Conservation (phyloP, 2,888 invertebrate species). For the Cosmia trapezina region DNA sequence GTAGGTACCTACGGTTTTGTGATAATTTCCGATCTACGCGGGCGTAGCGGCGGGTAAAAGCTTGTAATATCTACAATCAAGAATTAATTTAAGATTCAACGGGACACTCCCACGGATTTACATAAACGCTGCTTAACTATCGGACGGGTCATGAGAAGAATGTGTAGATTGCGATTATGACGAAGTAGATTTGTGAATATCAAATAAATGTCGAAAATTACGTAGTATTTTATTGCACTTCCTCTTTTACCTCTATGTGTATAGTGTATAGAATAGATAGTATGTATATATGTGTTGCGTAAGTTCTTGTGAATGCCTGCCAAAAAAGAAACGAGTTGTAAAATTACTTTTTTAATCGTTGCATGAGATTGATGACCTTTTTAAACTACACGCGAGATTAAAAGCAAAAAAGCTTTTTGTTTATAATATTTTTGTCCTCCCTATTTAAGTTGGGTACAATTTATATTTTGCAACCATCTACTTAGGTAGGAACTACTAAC, state of each 20-base stretch:
- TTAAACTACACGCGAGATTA: constrained; percentile 36
- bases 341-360: constrained; percentile 61
- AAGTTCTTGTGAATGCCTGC: constrained; percentile 53
- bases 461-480: constrained; percentile 50
- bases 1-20: no score
- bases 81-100: constrained; percentile 22
- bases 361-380: constrained; percentile 60
- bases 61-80: background rate
- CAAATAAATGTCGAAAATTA: constrained; percentile 53
- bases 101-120: constrained; percentile 16
- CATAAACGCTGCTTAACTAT: constrained; percentile 26
- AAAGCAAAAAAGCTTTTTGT: constrained; percentile 2
- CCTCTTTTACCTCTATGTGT: constrained; percentile 36
- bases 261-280: constrained; percentile 28
- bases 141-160: constrained; percentile 21
- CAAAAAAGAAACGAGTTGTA: constrained; percentile 60
- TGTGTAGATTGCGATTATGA: constrained; percentile 35
- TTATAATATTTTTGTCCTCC: constrained; percentile 2
- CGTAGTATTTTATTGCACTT: constrained; percentile 51
- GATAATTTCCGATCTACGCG: no score
- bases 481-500: constrained; percentile 10
- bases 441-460: constrained; percentile 6
- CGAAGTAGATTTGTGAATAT: constrained; percentile 25
- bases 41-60: no score
- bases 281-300: constrained; percentile 41